phyloP scores from a whole-genome alignment of 2,113 vertebrate species.

The Psilopogon haemacephalus region DNA sequence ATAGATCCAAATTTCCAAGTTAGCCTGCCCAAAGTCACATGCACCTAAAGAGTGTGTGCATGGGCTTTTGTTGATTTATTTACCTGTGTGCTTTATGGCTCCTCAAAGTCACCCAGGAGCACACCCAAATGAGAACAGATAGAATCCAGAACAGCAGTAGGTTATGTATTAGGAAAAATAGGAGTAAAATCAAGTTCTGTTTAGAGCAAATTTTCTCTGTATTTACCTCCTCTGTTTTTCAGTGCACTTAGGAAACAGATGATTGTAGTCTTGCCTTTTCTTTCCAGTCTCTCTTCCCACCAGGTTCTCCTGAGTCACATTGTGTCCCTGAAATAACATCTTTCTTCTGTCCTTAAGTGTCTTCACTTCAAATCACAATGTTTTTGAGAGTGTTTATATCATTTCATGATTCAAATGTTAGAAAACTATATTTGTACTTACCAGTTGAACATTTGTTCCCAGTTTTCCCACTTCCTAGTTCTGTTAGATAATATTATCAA shows the following conservation, averaged over 20 bases:
- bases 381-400: not conserved
- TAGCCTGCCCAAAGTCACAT: not conserved
- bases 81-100: not conserved
- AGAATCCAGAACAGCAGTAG: not conserved
- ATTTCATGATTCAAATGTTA: not conserved
- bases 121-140: not conserved
- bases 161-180: not conserved
- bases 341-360: not conserved
- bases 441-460: not conserved
- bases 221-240: not conserved
- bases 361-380: not conserved
- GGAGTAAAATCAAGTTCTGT: not conserved
- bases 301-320: not conserved
- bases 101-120: not conserved
- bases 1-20: rapidly evolving
- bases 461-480: not conserved
- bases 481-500: not conserved
- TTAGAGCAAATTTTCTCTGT: not conserved
- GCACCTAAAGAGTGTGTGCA: rapidly evolving
- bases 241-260: not conserved
- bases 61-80: not conserved
- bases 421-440: not conserved
- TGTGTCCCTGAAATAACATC: not conserved
- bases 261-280: not conserved
- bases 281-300: not conserved